Evolutionary conservation across 2,113 vertebrate species (phyloP).

Genomic region (Ameiurus melas): DNA sequence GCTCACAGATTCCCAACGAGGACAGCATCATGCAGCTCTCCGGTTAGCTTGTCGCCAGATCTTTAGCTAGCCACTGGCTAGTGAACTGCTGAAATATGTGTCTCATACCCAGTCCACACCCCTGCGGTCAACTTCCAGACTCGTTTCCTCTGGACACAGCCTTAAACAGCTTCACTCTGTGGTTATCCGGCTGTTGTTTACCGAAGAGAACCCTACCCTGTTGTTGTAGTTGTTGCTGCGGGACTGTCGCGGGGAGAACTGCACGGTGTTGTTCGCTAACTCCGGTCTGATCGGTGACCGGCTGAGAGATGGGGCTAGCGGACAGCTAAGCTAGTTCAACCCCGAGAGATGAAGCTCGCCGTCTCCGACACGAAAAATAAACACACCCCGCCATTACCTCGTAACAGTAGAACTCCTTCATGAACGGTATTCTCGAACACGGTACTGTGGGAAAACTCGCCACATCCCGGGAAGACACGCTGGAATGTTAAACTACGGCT

Average conservation of each 20-base stretch:
- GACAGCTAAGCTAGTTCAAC: not conserved
- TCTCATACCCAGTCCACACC: constrained; percentile 14
- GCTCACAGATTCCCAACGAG: constrained; percentile 59
- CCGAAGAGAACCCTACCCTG: too few species aligned
- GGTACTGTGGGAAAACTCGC: not conserved
- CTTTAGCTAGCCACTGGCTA: constrained; percentile 15
- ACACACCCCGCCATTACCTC: not conserved
- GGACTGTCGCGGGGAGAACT: not conserved
- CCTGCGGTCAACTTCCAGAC: not conserved
- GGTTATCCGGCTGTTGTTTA: not conserved
- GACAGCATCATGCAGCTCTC: constrained; percentile 62
- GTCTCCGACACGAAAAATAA: not conserved
- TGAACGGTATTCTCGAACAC: not conserved
- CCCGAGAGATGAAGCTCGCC: not conserved
- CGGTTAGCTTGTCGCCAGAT: constrained; percentile 35
- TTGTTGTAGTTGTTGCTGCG: not conserved
- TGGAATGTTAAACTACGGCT: not conserved
- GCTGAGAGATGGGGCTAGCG: not conserved
- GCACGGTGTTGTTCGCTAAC: too few species aligned
- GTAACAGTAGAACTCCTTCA: not conserved
- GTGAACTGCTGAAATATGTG: not conserved
- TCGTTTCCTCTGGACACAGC: not conserved
- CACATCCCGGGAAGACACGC: not conserved
- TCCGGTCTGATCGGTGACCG: not conserved
- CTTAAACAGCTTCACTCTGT: not conserved